These are phyloP conservation scores for Odocoileus virginianus DNA, from an alignment of 2,113 vertebrate species.

Conservation along the genomic window DNA sequence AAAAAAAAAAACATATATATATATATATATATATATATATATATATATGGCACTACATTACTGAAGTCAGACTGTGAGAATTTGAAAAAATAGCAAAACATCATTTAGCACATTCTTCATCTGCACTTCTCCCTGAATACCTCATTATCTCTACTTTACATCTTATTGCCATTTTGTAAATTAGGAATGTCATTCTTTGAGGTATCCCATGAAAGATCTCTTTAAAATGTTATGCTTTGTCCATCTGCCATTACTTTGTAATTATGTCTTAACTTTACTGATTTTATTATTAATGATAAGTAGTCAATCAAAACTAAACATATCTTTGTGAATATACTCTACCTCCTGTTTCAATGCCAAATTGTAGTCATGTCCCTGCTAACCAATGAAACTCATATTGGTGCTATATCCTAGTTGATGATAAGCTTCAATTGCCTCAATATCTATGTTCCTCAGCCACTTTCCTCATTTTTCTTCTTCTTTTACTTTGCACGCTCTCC, in stretches of 20 bases:
- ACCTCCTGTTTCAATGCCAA: not conserved
- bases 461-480: not conserved
- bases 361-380: not conserved
- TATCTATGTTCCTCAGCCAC: not conserved
- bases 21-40: not conserved
- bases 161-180: not conserved
- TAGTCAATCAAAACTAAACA: not conserved
- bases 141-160: constrained; percentile 2
- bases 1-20: not conserved
- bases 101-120: not conserved
- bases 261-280: not conserved
- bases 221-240: not conserved
- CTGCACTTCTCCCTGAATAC: not conserved
- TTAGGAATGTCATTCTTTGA: not conserved
- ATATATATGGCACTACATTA: not conserved
- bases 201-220: not conserved
- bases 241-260: not conserved
- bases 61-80: not conserved
- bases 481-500: not conserved
- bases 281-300: not conserved
- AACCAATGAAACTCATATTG: not conserved
- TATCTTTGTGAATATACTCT: not conserved
- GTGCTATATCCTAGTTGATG: not conserved
- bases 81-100: not conserved
- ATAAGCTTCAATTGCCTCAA: not conserved